Percentiles rank a stretch among this genome's conserved stretches.
Conservation (phyloP, 2,888 invertebrate species). For the Mythimna ferrago region DNA sequence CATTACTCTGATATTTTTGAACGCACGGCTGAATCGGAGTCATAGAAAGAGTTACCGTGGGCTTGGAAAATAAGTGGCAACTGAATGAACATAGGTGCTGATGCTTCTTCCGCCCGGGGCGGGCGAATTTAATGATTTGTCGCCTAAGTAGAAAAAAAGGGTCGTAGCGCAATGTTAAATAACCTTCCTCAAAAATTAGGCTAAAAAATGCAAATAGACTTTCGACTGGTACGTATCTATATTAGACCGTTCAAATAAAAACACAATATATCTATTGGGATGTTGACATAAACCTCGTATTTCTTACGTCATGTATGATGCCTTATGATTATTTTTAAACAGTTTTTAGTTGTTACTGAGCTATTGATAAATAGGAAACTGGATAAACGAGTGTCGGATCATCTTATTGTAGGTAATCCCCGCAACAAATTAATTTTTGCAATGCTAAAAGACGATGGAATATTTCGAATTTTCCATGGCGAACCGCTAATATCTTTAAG, state of each 20-base stretch:
- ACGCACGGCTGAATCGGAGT: too few relatives aligned
- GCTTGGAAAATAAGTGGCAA: too few relatives aligned
- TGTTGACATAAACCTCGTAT: not conserved
- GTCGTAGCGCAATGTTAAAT: too few relatives aligned
- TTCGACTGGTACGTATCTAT: not conserved
- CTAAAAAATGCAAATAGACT: not conserved
- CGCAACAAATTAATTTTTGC: not conserved
- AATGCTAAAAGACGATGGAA: not conserved
- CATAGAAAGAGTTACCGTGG: too few relatives aligned
- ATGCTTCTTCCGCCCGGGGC: too few relatives aligned
- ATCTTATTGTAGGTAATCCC: not conserved
- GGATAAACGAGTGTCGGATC: constrained; percentile 7
- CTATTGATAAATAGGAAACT: not conserved
- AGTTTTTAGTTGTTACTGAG: not conserved
- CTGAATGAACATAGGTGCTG: too few relatives aligned
- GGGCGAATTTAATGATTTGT: too few relatives aligned
- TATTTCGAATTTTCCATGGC: too few relatives aligned
- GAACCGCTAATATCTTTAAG: too few relatives aligned
- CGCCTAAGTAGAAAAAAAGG: too few relatives aligned
- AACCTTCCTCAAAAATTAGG: too few relatives aligned
- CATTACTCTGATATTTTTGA: too few relatives aligned
- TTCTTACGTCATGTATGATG: not conserved
- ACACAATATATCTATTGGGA: not conserved
- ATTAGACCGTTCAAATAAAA: not conserved
- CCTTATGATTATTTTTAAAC: not conserved